Evolutionary conservation across 2,797 vertebrate species (phyloP), one percentile per base, ranked within the genome.

Genomic region (Aphelocoma californica): DNA sequence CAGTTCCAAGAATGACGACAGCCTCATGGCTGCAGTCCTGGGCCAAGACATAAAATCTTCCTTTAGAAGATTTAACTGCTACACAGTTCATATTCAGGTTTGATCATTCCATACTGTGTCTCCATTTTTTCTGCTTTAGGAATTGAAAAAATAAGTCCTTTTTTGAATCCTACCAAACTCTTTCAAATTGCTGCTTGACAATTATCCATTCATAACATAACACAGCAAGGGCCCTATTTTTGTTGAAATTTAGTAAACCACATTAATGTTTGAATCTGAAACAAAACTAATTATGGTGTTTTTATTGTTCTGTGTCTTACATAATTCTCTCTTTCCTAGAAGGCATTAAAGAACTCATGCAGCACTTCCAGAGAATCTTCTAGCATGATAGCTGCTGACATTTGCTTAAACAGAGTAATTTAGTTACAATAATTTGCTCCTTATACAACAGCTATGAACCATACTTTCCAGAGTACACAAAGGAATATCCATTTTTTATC

Each of bases 331-430:
- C 48, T 67, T 96, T 97, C 75, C 82, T 94, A 77, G 92, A 97
- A 96, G 95, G 84, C 51, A 73, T 81, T 94, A 78, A 94, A 92
- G n/a, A 88, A 44, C 66, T 88, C 72, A 90, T 87, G 23, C 73
- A 61, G 72, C 57, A 91, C 81, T 93, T 95, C 67, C 58, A 95
- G 60, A 91, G 87, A 92, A 96, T 73, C 69, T 95, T 96, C 81
- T 85, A 85, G 64, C 47, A 62, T 88, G 96, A 92, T 88, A 97
- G 65, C 79, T 94, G 53, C 81, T 96, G 90, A 93, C 72, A 81
- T 92, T 88, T 95, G 80, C 75, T 97, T 97, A 94, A 96, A 97
- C 91, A 94, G 64, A 38, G 81, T 57, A 97, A 40, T 40, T 40
- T 40, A 40, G 40, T 40, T 40, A 40, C 40, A 40, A 86, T 94